Evolutionary conservation across 2,797 vertebrate genomes (phyloP), one percentile per base, ranked within the genome.

Genomic region (Novumbra hubbsi): DNA sequence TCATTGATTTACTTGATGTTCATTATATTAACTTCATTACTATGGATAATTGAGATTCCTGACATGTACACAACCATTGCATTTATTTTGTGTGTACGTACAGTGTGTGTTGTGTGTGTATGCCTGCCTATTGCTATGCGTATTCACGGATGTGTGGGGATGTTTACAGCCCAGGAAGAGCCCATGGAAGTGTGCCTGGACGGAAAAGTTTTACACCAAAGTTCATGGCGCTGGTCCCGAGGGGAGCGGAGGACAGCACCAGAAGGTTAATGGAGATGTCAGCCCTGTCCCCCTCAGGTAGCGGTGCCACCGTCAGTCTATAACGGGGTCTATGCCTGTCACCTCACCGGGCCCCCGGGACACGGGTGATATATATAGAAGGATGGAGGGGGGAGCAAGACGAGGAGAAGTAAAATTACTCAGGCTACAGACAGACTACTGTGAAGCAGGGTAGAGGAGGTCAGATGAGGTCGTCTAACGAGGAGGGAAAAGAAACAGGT

Each of bases 261-360:
- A 85, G 83, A 88, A 91, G 90, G 90, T 90, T 91, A 93, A 93
- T 87, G 83, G 92, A 92, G 83, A 89, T 90, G 85, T 91, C 87
- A 88, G 73, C 80, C 74, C 73, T 76, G 73, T 69, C 73, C 70
- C 77, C 84, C 80, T 85, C 71, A 77, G 83, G 81, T 88, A 86
- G 83, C 75, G 86, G 79, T 76, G 79, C 75, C 55, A 38, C 17
- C n/a, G 77, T 60, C 48, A 78, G 74, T 72, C 81, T 83, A 85
- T 90, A 83, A 90, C 86, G 88, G 78, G 78, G 77, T 78, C 78
- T 76, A 83, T 62, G 55, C 73, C 55, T 60, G 55, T 60, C 55
- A 60, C n/a, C 55, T 24, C 12, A 24, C 55, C 4, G 21, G 6
- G 55, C 55, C 55, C 55, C 55, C 55, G 27, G 52, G 75, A 77